Base-by-base conservation (phyloP, 1,140 invertebrate genomes). In the Drosophila parvula region DNA sequence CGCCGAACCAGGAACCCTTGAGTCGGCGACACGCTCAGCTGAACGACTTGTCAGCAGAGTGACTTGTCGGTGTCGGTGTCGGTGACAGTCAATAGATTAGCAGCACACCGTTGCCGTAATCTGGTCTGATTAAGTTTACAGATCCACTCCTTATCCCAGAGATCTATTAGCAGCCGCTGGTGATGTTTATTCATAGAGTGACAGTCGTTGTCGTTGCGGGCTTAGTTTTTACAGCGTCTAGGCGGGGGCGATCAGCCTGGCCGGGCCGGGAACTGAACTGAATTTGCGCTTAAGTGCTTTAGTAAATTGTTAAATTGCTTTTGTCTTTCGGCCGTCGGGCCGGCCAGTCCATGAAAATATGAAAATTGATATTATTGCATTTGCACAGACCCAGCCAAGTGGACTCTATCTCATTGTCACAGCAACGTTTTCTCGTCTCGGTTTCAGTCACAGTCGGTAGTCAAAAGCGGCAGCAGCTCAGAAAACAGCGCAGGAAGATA, bases 281-380 rank as follows among this genome's bases (percentile, higher is more conserved):
- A 84, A 90, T 89, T 88, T 89, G 65, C 74, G 70, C 84, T 89
- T 84, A 89, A 89, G 85, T 89, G 80, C 67, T 69, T 84, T 78
- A 84, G 81, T 89, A 89, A 83, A 89, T 89, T 89, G 81, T 89
- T 89, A 89, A 89, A 89, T 89, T 89, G 84, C 84, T 84, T 88
- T 89, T 89, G 84, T 89, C 84, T 89, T 88, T 89, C 67, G 70
- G 38, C 41, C 67, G 43, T 58, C 76, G 44, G 44, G 44, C 63
- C 34, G 61, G 50, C 73, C 56, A 69, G 75, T 59, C 80, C 70
- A 83, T 80, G 62, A 84, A 88, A 83, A 89, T 88, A 82, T 82
- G 80, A 89, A 84, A 88, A 88, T 88, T 84, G 85, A 89, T 89
- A 89, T 84, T 89, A 78, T 81, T 74, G 74, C 85, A 81, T 89